phyloP scores from a whole-genome alignment of 2,888 invertebrate genomes.

The Parnassius apollo region DNA sequence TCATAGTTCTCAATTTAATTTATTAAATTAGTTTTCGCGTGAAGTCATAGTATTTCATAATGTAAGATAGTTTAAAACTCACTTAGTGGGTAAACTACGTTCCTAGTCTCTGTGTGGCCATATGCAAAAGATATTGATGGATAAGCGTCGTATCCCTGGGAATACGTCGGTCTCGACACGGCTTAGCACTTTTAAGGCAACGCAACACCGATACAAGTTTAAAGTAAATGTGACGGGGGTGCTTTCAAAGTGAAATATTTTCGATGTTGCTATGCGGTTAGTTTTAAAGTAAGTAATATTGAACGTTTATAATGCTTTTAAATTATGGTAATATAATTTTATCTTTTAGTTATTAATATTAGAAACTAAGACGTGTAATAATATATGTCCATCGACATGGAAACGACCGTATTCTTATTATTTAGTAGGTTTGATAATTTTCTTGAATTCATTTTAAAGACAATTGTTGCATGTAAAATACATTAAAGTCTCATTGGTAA shows the following conservation, averaged over 20 bases:
- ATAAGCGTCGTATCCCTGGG: constrained; percentile 70
- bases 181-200: constrained; percentile 77
- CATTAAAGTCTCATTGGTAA: too few species aligned
- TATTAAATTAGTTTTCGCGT: not conserved
- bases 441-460: too few species aligned
- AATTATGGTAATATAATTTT: too few species aligned
- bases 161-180: constrained; percentile 74
- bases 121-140: constrained; percentile 82
- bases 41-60: not conserved
- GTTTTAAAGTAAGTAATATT: constrained; percentile 6
- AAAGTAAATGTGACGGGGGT: constrained; percentile 46
- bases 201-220: constrained; percentile 48
- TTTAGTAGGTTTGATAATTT: too few species aligned
- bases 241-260: constrained; percentile 32
- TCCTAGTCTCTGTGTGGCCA: constrained; percentile 31
- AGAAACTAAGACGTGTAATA: too few species aligned
- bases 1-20: not conserved
- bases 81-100: constrained; percentile 38
- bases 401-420: too few species aligned
- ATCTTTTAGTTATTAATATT: too few species aligned
- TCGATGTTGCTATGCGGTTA: constrained; percentile 6
- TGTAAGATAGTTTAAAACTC: constrained; percentile 18
- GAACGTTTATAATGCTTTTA: not conserved
- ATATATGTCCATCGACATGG: too few species aligned
- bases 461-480: too few species aligned